These are phyloP conservation scores for Orussus abietinus DNA, from an alignment of 1,140 invertebrate genomes.

Conservation along the genomic window DNA sequence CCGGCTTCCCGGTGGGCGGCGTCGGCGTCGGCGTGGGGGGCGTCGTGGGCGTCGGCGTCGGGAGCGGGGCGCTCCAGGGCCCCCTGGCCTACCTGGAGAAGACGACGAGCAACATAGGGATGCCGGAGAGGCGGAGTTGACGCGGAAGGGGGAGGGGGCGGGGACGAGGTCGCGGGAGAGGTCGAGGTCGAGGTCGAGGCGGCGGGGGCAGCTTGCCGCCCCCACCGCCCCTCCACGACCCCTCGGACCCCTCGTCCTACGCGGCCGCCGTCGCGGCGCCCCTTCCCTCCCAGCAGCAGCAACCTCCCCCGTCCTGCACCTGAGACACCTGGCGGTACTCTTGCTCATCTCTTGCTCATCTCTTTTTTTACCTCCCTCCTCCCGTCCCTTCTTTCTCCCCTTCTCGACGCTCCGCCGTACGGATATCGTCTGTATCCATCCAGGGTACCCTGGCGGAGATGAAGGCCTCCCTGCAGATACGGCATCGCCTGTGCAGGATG, in stretches of 20 bases:
- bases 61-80: constrained; percentile 56
- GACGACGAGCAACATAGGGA: constrained; percentile 70
- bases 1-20: constrained; percentile 37
- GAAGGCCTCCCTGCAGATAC: too few species aligned
- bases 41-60: constrained; percentile 39
- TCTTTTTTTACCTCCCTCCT: too few species aligned
- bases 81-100: constrained; percentile 68
- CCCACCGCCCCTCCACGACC: constrained; percentile 41
- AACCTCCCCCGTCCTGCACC: constrained; percentile 43
- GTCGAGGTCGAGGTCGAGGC: constrained; percentile 54
- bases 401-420: too few species aligned
- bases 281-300: constrained; percentile 51
- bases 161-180: constrained; percentile 56
- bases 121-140: constrained; percentile 62
- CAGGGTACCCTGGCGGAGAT: too few species aligned
- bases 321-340: too few species aligned
- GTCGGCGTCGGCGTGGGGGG: constrained; percentile 30
- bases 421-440: too few species aligned
- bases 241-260: constrained; percentile 46
- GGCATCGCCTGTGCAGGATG: too few species aligned
- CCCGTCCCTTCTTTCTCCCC: too few species aligned
- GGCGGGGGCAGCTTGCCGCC: constrained; percentile 31
- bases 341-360: too few species aligned
- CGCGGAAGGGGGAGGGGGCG: constrained; percentile 60
- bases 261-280: constrained; percentile 40